Conservation (phyloP, 2,113 vertebrate genomes). For the Bambusicola thoracicus region DNA sequence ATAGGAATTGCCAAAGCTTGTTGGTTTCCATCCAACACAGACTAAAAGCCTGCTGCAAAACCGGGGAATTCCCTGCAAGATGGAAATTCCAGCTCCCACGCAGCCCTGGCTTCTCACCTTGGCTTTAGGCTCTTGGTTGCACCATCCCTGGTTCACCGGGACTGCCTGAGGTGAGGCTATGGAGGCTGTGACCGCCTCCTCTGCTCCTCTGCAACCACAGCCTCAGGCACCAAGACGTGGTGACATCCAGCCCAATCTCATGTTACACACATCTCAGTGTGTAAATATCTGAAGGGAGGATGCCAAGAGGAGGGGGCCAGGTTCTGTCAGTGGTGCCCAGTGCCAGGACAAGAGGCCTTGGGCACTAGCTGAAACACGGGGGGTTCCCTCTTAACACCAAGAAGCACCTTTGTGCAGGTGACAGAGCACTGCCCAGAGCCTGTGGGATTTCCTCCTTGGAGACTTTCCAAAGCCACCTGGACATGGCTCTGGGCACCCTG, state of each 20-base stretch:
- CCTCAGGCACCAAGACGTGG: not conserved
- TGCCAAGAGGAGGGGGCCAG: not conserved
- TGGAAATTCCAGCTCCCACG: slow-evolving; percentile 15
- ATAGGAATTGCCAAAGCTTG: not conserved
- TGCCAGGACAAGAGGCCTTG: not conserved
- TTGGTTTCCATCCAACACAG: slow-evolving; percentile 11
- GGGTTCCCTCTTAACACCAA: not conserved
- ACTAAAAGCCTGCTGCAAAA: not conserved
- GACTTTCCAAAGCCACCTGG: not conserved
- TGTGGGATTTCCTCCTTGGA: not conserved
- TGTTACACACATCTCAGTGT: too few relatives aligned
- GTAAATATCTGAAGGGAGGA: not conserved
- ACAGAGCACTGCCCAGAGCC: too few relatives aligned
- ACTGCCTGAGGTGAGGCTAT: not conserved
- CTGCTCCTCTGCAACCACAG: not conserved
- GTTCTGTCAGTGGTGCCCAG: not conserved
- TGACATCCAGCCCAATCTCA: not conserved
- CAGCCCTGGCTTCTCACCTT: not conserved
- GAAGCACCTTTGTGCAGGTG: not conserved
- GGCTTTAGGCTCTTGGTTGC: not conserved
- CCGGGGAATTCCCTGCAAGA: not conserved
- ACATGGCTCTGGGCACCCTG: not conserved
- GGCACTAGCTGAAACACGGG: not conserved
- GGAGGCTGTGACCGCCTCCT: not conserved
- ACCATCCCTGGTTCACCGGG: not conserved